Percentiles rank a stretch among this genome's conserved stretches.
phyloP scores from a whole-genome alignment of 2,888 invertebrate genomes.

The Cataglyphis livida region DNA sequence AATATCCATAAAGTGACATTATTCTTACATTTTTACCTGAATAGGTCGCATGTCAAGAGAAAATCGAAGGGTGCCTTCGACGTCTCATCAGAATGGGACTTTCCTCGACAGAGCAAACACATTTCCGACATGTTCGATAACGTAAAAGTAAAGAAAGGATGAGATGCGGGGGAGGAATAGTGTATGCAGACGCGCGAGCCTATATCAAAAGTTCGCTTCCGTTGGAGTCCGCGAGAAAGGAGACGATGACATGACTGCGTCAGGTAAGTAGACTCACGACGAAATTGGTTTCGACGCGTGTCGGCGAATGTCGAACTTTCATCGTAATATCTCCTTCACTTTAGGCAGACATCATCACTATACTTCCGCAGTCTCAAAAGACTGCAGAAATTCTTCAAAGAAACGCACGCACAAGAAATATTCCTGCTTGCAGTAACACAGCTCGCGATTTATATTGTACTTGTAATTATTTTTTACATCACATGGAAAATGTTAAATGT shows the following conservation, averaged over 20 bases:
- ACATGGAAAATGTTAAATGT: not conserved
- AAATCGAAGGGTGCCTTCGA: slow-evolving; percentile 49
- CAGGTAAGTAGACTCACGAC: slow-evolving; percentile 54
- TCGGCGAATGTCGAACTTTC: slow-evolving; percentile 53
- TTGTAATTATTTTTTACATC: not conserved
- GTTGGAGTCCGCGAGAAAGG: slow-evolving; percentile 54
- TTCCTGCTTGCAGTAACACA: slow-evolving; percentile 8
- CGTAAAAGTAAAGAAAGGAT: slow-evolving; percentile 49
- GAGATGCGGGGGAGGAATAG: slow-evolving; percentile 34
- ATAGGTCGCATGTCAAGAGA: slow-evolving; percentile 3
- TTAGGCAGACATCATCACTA: slow-evolving; percentile 45
- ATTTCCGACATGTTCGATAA: slow-evolving; percentile 55
- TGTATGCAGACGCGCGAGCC: slow-evolving; percentile 51
- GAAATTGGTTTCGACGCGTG: slow-evolving; percentile 69
- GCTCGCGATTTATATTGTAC: not conserved
- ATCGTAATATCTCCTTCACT: slow-evolving; percentile 50
- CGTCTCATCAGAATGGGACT: slow-evolving; percentile 48
- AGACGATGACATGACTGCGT: slow-evolving; percentile 52
- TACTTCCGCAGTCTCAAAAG: slow-evolving; percentile 24
- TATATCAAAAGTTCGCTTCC: slow-evolving; percentile 58
- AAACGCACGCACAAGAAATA: slow-evolving; percentile 6
- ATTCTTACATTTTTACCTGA: slow-evolving; percentile 30
- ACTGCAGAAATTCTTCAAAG: slow-evolving; percentile 19
- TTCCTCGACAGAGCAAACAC: slow-evolving; percentile 55
- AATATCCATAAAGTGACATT: slow-evolving; percentile 3